A percentile compares a stretch with the other conserved stretches of the same genome.
Conservation (phyloP, 2,888 invertebrate species). For the Melipona bicolor region DNA sequence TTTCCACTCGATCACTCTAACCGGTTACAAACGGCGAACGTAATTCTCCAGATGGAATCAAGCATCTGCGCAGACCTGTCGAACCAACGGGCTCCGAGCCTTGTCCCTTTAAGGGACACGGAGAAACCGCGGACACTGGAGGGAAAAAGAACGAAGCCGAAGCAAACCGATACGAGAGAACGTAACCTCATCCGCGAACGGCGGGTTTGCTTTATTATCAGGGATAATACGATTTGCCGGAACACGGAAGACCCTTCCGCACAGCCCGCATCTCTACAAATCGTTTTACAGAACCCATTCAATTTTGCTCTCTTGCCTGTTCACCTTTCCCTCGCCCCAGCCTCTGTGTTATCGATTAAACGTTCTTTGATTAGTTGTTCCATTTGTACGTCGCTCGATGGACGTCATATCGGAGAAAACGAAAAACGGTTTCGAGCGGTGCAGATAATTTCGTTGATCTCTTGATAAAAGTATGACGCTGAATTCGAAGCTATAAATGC, state of each 20-base stretch:
- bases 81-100: constrained; percentile 8
- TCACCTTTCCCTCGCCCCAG: constrained; percentile 5
- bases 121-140: constrained; percentile 33
- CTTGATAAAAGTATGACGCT: neutral
- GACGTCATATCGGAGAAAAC: neutral
- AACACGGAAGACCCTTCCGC: constrained; percentile 38
- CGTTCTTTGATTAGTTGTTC: constrained; percentile 51
- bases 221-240: constrained; percentile 58
- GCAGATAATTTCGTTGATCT: neutral
- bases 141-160: constrained; percentile 1
- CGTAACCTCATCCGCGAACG: constrained; percentile 41
- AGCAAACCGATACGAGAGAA: constrained; percentile 36
- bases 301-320: constrained; percentile 44
- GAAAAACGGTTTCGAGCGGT: neutral
- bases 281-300: constrained; percentile 58
- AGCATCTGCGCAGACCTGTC: constrained; percentile 23
- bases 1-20: neutral
- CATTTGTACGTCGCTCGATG: constrained; percentile 8
- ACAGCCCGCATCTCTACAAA: constrained; percentile 55
- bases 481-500: constrained; percentile 92
- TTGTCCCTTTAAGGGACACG: constrained; percentile 25
- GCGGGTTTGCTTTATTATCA: constrained; percentile 61
- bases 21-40: neutral
- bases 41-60: constrained; percentile 19
- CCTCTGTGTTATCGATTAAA: constrained; percentile 46